These are phyloP conservation scores for Mico argentatus DNA, from an alignment of 2,797 vertebrate genomes.

Conservation along the genomic window DNA sequence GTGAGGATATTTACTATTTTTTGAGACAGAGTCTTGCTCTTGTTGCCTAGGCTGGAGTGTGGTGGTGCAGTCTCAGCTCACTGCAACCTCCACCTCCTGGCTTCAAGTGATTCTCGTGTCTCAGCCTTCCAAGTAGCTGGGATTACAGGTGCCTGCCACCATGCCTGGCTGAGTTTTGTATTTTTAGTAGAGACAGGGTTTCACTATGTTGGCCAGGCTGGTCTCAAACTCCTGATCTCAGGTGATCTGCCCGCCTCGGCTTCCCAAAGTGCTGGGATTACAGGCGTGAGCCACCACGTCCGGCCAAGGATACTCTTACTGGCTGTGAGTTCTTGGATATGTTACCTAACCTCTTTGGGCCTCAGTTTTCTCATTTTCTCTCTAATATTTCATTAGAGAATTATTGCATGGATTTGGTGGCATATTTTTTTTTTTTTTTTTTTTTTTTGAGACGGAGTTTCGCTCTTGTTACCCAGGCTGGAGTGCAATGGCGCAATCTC, in stretches of 20 bases:
- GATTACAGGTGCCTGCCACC: background rate
- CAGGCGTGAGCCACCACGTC: background rate
- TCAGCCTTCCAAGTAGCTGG: background rate
- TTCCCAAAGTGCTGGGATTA: background rate
- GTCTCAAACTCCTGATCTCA: background rate
- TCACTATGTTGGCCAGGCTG: background rate
- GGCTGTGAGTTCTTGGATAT: background rate
- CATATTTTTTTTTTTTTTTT: too few species aligned
- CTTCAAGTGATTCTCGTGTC: background rate
- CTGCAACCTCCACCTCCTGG: background rate
- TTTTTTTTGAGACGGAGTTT: too few species aligned
- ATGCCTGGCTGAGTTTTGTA: background rate
- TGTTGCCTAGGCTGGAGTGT: background rate
- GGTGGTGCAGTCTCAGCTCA: background rate
- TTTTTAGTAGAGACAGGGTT: background rate
- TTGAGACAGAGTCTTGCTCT: background rate
- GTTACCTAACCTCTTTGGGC: background rate
- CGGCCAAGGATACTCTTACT: background rate
- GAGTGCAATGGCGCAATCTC: too few species aligned
- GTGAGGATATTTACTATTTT: background rate
- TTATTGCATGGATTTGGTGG: background rate
- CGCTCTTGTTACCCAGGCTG: too few species aligned
- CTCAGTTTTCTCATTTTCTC: background rate
- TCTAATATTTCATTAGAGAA: background rate
- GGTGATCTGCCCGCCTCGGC: background rate